Conservation (phyloP, 1,140 invertebrate species). For the Drosophila subobscura region DNA sequence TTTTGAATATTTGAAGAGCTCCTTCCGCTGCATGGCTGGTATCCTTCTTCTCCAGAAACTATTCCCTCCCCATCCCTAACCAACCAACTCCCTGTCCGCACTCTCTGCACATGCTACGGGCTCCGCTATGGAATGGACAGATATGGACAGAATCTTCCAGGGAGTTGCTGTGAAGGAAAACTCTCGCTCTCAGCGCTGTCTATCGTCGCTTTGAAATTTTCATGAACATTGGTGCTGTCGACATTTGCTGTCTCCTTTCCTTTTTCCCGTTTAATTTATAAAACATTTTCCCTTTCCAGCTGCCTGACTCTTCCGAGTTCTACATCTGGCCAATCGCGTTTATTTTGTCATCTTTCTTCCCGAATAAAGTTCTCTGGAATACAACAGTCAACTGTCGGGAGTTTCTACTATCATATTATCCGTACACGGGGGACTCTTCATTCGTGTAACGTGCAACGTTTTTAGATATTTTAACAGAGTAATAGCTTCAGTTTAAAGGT, state of each 20-base stretch:
- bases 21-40: conserved; percentile 18
- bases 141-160: conserved; percentile 5
- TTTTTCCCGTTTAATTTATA: conserved; percentile 1
- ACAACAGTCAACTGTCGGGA: too few species aligned
- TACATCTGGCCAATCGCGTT: not conserved
- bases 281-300: conserved; percentile 12
- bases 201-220: conserved; percentile 58
- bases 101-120: conserved; percentile 1
- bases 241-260: conserved; percentile 3
- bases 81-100: not conserved
- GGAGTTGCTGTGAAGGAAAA: conserved; percentile 13
- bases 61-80: too few species aligned
- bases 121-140: not conserved
- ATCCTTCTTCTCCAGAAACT: too few species aligned
- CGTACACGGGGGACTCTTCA: too few species aligned
- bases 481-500: too few species aligned
- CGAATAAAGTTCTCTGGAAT: too few species aligned
- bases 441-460: not conserved
- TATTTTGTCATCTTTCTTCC: not conserved
- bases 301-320: not conserved
- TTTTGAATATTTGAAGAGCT: conserved; percentile 75
- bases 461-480: not conserved
- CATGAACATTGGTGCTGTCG: conserved; percentile 44
- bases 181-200: conserved; percentile 10
- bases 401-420: too few species aligned